Base-by-base conservation (phyloP, 2,113 vertebrate species). In the Catagonus wagneri region DNA sequence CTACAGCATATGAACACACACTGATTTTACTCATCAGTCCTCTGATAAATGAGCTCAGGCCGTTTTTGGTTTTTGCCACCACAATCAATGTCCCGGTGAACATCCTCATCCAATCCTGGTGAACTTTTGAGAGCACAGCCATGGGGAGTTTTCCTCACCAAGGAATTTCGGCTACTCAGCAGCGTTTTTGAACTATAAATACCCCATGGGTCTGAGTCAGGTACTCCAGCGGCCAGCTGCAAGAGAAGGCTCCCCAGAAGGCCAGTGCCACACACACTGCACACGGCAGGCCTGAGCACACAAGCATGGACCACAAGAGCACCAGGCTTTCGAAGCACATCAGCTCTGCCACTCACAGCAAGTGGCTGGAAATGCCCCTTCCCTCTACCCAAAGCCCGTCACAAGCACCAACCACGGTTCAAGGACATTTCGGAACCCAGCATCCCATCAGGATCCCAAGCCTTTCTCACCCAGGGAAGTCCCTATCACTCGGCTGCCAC, bases 141-240 rank as follows among this genome's bases (percentile, higher is more conserved):
- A 36, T 0, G 11, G 34, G 29, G 65, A 83, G 23, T 19, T 12
- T 23, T 74, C 23, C 52, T 95, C n/a, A 36, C 27, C 25, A 6
- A 1, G 16, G 54, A 81, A 74, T 0, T 23, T 32, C 29, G 44
- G 60, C 75, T n/a, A 16, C 76, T 93, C 17, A 80, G 44, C 63
- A 74, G 83, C 27, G 54, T 89, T 66, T 69, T 16, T 76, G 25
- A 80, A 76, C 69, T 96, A 95, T 90, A 95, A 97, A 92, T 76
- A 94, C 3, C 20, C 44, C 7, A 10, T 23, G 36, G 11, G 60
- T 22, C 92, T 95, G 80, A 87, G 65, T 83, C 87, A 96, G 84
- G 90, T 6, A 71, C 9, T 34, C 79, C 20, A 14, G 32, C 1
- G 56, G 92, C 69, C 69, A 95, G 91, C 36, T 54, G 8, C 15